Percentiles rank a stretch among this genome's conserved stretches.
Evolutionary conservation across 2,113 vertebrate genomes (phyloP).

Genomic region (Capreolus pygargus): DNA sequence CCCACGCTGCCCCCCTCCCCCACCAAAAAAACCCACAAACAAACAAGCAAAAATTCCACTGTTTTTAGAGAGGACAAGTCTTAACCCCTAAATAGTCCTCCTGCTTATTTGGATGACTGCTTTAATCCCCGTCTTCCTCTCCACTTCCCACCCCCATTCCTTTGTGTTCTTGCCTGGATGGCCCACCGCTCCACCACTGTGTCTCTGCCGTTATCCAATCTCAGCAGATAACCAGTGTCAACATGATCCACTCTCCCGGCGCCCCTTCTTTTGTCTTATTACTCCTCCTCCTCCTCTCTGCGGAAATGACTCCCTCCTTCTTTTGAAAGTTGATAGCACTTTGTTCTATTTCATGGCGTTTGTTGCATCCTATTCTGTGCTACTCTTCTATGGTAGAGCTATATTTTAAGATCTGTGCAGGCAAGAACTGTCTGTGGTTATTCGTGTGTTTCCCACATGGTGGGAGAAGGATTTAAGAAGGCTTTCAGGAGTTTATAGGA

Average conservation of each 20-base stretch:
- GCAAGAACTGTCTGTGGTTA: neutral
- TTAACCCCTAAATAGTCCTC: neutral
- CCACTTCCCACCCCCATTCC: accelerated
- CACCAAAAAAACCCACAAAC: neutral
- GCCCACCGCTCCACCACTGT: accelerated
- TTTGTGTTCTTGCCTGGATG: neutral
- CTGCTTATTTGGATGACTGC: neutral
- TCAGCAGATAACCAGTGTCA: neutral
- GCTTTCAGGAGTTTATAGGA: neutral
- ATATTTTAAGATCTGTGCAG: neutral
- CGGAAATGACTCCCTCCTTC: neutral
- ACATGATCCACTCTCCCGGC: accelerated
- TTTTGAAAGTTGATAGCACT: neutral
- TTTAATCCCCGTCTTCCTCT: neutral
- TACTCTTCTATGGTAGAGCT: too few species aligned
- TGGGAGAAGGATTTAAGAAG: neutral
- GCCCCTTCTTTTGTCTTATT: neutral
- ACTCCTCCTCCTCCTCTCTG: accelerated
- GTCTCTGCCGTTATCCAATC: neutral
- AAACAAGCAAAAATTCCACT: neutral
- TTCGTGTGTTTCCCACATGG: neutral
- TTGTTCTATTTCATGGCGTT: neutral
- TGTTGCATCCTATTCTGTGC: neutral
- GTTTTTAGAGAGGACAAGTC: neutral
- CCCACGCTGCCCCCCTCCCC: accelerated